A percentile compares a stretch with the other conserved stretches of the same genome.
Evolutionary conservation across 2,888 invertebrate genomes (phyloP).

Genomic region (Drosophila koepferae): DNA sequence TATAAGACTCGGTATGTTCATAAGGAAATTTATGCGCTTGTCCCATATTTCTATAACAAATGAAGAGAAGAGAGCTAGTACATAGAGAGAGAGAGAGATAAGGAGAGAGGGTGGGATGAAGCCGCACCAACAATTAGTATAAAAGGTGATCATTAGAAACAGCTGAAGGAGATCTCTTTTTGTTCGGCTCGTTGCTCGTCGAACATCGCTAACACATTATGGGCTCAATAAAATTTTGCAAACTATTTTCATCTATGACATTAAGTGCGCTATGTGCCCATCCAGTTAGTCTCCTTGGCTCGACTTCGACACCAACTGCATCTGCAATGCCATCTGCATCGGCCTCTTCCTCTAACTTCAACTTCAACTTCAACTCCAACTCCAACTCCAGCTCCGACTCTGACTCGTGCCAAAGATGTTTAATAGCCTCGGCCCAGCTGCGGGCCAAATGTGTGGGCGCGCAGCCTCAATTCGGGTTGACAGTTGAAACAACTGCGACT

Average conservation of each 20-base stretch:
- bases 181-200: neutral
- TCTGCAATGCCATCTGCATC: constrained; percentile 21
- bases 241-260: constrained; percentile 47
- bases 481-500: constrained; percentile 60
- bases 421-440: constrained; percentile 63
- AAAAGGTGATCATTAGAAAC: constrained; percentile 52
- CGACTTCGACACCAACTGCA: constrained; percentile 17
- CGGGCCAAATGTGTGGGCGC: constrained; percentile 68
- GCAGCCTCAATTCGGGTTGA: constrained; percentile 71
- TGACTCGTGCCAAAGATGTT: constrained; percentile 78
- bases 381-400: neutral
- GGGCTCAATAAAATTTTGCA: constrained; percentile 61
- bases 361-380: neutral
- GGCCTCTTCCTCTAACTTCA: neutral
- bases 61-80: neutral
- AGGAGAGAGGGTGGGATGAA: neutral
- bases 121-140: constrained; percentile 59
- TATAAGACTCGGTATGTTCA: constrained; percentile 54
- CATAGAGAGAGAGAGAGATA: neutral
- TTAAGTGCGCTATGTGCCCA: constrained; percentile 32
- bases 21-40: constrained; percentile 69
- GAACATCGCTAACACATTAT: constrained; percentile 39
- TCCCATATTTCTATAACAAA: constrained; percentile 69
- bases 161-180: constrained; percentile 35
- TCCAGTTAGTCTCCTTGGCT: constrained; percentile 17